phyloP scores from a whole-genome alignment of 37 sponge, comb jelly and placozoan genomes.

The Cladorhizidae sp. region DNA sequence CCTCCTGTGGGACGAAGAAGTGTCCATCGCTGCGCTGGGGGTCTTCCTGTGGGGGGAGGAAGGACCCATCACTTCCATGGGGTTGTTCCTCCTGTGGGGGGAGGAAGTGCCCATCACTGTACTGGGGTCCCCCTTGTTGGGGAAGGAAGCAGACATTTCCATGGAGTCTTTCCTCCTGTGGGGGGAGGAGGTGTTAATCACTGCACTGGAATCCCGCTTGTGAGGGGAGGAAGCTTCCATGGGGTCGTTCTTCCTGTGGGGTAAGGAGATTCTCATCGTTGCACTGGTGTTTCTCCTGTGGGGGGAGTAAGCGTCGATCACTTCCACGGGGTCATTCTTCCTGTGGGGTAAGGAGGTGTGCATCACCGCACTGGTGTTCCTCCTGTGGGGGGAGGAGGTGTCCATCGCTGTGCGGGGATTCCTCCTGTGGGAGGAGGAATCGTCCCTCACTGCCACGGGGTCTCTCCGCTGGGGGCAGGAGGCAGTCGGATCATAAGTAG shows the following conservation, averaged over 20 bases:
- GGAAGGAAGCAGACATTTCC: background rate
- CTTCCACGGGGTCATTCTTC: background rate
- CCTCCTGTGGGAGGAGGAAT: background rate
- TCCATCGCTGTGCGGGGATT: background rate
- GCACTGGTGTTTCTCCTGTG: too few species aligned
- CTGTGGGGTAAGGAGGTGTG: background rate
- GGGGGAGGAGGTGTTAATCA: background rate
- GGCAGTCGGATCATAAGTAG: too few species aligned
- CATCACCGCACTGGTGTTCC: too few species aligned
- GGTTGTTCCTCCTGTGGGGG: too few species aligned
- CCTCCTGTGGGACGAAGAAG: too few species aligned
- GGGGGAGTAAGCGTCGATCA: background rate
- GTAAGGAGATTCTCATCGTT: too few species aligned
- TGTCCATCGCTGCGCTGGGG: background rate
- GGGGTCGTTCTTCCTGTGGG: too few species aligned
- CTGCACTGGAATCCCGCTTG: background rate
- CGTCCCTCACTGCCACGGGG: background rate
- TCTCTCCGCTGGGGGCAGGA: too few species aligned
- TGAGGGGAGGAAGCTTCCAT: too few species aligned
- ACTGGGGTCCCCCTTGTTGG: background rate
- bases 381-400: too few species aligned
- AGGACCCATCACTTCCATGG: background rate
- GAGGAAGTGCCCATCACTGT: background rate
- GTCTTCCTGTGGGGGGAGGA: background rate
- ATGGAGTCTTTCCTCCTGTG: too few species aligned